These are phyloP conservation scores for Eristalis pertinax DNA, from an alignment of 2,888 invertebrate species.

Conservation along the genomic window DNA sequence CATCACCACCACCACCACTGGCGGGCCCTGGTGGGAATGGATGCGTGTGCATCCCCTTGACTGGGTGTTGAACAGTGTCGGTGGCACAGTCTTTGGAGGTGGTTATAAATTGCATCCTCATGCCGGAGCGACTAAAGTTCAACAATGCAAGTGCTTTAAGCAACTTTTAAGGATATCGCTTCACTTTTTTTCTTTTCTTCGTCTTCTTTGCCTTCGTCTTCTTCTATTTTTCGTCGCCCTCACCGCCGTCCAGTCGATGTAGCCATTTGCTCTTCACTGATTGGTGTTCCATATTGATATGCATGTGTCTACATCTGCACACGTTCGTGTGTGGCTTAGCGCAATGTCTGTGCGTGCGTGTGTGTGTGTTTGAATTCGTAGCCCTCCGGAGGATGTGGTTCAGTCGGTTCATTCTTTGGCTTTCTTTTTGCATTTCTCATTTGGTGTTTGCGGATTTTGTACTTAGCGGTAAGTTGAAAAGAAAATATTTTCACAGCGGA, in stretches of 20 bases:
- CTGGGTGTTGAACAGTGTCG: neutral
- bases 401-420: constrained; percentile 1
- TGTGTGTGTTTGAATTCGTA: neutral
- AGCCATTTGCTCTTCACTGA: constrained; percentile 44
- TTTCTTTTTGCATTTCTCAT: constrained; percentile 20
- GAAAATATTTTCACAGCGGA: constrained; percentile 46
- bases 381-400: neutral
- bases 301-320: neutral
- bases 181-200: neutral
- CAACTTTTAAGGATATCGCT: constrained; percentile 41
- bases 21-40: constrained; percentile 17
- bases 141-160: constrained; percentile 55
- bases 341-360: neutral
- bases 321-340: neutral
- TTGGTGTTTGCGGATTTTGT: constrained; percentile 52
- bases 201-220: neutral
- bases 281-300: constrained; percentile 9
- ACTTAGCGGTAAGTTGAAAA: constrained; percentile 48
- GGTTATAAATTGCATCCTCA: constrained; percentile 37
- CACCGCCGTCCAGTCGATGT: neutral
- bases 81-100: constrained; percentile 2
- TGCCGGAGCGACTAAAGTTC: constrained; percentile 44
- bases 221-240: neutral
- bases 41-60: constrained; percentile 35
- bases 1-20: constrained; percentile 27